A percentile compares a stretch with the other conserved stretches of the same genome.
These are phyloP conservation scores for Panulirus ornatus DNA, from an alignment of 1,140 invertebrate genomes.

Conservation along the genomic window DNA sequence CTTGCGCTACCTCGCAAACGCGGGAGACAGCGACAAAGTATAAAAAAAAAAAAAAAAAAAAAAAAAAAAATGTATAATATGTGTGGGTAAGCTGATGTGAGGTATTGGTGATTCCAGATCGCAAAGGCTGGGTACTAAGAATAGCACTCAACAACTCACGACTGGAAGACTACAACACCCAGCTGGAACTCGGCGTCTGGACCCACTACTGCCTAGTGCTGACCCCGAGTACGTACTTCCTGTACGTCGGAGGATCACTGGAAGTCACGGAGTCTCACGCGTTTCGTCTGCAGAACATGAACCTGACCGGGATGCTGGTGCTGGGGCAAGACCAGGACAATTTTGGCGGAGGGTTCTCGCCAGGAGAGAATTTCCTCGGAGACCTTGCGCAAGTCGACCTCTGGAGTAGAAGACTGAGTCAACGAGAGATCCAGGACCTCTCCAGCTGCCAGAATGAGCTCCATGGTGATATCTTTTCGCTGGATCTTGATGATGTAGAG, in stretches of 20 bases:
- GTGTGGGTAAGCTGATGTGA: too few species aligned
- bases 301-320: constrained; percentile 24
- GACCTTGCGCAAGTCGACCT: constrained; percentile 37
- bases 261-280: background rate
- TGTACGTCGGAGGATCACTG: constrained; percentile 17
- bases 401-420: constrained; percentile 16
- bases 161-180: background rate
- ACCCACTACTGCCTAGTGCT: constrained; percentile 32
- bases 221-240: background rate
- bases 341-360: constrained; percentile 27
- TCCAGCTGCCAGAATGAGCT: background rate
- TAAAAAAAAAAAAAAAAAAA: too few species aligned
- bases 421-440: background rate
- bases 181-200: constrained; percentile 40
- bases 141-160: constrained; percentile 25
- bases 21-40: too few species aligned
- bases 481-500: constrained; percentile 38
- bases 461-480: constrained; percentile 38
- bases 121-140: background rate
- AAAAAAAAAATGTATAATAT: too few species aligned
- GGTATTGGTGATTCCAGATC: constrained; percentile 32
- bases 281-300: background rate
- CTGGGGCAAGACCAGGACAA: constrained; percentile 54
- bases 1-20: too few species aligned
- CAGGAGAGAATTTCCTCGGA: constrained; percentile 33